A percentile compares a stretch with the other conserved stretches of the same genome.
These are phyloP conservation scores for Drosophila teissieri DNA, from an alignment of 1,140 invertebrate genomes.

Conservation along the genomic window DNA sequence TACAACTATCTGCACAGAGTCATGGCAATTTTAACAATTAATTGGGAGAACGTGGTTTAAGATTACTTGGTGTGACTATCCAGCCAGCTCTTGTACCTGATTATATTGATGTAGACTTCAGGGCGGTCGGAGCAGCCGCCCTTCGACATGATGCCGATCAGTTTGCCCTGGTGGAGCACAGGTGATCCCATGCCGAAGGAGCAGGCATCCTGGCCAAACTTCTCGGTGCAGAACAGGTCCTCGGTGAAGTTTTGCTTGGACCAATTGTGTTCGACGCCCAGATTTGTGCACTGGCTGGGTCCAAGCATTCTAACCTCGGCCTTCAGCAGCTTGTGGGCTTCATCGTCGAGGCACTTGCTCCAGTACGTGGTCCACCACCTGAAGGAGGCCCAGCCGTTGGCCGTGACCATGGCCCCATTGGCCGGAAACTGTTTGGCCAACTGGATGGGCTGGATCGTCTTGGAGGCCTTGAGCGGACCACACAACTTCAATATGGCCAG, in stretches of 20 bases:
- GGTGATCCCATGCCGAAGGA: constrained; percentile 7
- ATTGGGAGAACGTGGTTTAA: too few relatives aligned
- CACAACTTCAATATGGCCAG: constrained; percentile 11
- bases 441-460: background rate
- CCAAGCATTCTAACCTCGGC: background rate
- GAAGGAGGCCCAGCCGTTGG: constrained; percentile 4
- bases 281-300: too few relatives aligned
- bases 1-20: background rate
- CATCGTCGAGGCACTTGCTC: background rate
- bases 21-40: too few relatives aligned
- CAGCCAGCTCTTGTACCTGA: background rate
- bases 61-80: background rate
- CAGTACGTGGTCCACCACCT: background rate
- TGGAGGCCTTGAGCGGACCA: background rate
- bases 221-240: background rate
- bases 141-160: constrained; percentile 3
- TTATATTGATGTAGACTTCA: background rate
- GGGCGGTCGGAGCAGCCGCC: background rate
- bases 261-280: too few relatives aligned
- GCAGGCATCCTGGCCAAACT: background rate
- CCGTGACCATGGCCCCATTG: background rate
- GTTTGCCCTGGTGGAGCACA: background rate
- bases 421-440: background rate
- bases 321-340: background rate
- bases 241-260: background rate